Base-by-base conservation (phyloP, 2,888 invertebrate genomes). In the Acanthosepion lycidas region DNA sequence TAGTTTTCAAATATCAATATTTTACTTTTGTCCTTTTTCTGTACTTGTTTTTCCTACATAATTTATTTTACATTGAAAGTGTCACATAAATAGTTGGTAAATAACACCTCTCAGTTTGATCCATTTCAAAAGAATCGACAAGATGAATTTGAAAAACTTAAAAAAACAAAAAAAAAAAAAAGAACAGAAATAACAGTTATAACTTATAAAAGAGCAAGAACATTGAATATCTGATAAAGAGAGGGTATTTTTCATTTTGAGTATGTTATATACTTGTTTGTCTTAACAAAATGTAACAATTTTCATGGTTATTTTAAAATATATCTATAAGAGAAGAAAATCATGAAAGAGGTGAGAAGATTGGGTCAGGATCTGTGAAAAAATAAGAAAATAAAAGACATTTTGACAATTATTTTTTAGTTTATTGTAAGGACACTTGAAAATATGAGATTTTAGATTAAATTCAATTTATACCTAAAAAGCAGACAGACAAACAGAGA, bases 361-460 rank as follows among this genome's bases (percentile, higher is more conserved):
- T 78, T 78, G n/a, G 78, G 78, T n/a, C 78, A 78, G 78, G 78
- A 78, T 78, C 78, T 78, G 78, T n/a, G 78, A 18, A 78, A 78
- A n/a, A 78, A 78, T 42, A 78, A 78, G n/a, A 78, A 28, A 59
- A 59, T 20, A 78, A 78, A 78, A n/a, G 78, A 78, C 9, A n/a
- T 78, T n/a, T 78, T n/a, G 78, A 78, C 12, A n/a, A 28, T n/a
- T 78, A 8, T 78, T n/a, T 5, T 33, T 59, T 6, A 20, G 78
- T n/a, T 78, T 33, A n/a, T 78, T 78, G 12, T 78, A 33, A 78
- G 78, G 78, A 78, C n/a, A 15, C n/a, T 78, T 78, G 78, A n/a
- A 78, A 78, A 78, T n/a, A 18, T 78, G n/a, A n/a, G 78, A 4
- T 33, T 78, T n/a, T 78, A 4, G 78, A 78, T 12, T 3, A 18